Percentiles rank a stretch among this genome's conserved stretches.
These are phyloP conservation scores for Hydrochoerus hydrochaeris DNA, from an alignment of 2,113 vertebrate species.

Conservation along the genomic window DNA sequence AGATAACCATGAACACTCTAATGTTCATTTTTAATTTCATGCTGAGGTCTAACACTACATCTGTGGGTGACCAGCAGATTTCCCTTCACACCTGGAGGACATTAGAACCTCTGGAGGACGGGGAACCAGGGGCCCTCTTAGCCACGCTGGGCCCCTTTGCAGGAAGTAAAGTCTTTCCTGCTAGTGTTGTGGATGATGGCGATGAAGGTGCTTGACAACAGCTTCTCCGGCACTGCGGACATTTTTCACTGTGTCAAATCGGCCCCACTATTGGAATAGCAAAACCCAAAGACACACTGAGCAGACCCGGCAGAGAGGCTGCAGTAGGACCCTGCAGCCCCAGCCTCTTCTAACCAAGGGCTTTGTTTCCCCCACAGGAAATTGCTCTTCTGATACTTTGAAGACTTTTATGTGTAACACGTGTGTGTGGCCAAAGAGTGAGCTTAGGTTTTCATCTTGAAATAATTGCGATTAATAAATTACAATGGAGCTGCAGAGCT, in stretches of 20 bases:
- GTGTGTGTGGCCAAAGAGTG: slow-evolving; percentile 42
- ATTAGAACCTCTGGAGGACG: neutral
- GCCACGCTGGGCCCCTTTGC: neutral
- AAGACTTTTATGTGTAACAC: slow-evolving; percentile 66
- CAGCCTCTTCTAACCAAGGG: neutral
- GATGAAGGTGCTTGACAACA: neutral
- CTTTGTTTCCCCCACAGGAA: slow-evolving; percentile 60
- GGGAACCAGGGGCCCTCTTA: neutral
- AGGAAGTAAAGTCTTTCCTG: neutral
- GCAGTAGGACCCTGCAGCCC: neutral
- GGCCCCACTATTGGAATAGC: neutral
- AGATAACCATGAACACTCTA: neutral
- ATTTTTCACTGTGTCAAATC: neutral
- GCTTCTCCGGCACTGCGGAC: neutral
- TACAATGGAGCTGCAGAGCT: neutral
- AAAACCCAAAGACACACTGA: neutral
- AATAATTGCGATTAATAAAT: slow-evolving; percentile 74
- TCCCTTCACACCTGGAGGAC: neutral
- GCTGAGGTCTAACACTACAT: neutral
- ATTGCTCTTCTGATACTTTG: slow-evolving; percentile 66
- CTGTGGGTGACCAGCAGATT: neutral
- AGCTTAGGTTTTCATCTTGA: slow-evolving; percentile 67
- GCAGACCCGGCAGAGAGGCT: neutral
- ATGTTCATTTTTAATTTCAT: neutral
- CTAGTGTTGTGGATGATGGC: neutral